Conservation (phyloP, 2,113 vertebrate genomes). For the Sitta europaea region DNA sequence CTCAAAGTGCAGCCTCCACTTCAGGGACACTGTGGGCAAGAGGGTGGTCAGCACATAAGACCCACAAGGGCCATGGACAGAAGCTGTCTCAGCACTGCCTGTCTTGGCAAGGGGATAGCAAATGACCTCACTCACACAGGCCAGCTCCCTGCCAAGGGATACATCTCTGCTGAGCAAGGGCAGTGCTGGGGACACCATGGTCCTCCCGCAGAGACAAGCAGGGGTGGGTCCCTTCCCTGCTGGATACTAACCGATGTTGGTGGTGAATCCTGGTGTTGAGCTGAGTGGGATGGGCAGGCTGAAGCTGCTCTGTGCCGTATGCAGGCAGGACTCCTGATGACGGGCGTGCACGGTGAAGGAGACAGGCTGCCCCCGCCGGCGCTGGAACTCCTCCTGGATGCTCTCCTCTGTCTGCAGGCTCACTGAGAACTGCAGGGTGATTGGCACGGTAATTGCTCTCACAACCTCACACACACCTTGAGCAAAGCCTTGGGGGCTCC, state of each 20-base stretch:
- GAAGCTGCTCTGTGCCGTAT: conserved; percentile 92
- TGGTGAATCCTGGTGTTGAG: conserved; percentile 92
- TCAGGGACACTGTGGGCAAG: conserved; percentile 49
- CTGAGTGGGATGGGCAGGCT: conserved; percentile 92
- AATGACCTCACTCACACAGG: not conserved
- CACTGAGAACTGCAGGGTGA: conserved; percentile 84
- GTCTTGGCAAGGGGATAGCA: not conserved
- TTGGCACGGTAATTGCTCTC: not conserved
- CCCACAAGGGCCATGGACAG: not conserved
- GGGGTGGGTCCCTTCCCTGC: not conserved
- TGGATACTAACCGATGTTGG: conserved; percentile 82
- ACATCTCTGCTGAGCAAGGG: not conserved
- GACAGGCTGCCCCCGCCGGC: conserved; percentile 75
- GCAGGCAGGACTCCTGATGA: conserved; percentile 94
- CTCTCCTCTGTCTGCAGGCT: conserved; percentile 94
- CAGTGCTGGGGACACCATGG: not conserved
- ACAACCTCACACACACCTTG: not conserved
- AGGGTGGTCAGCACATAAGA: not conserved
- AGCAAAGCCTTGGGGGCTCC: accelerated
- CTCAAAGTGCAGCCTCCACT: conserved; percentile 81
- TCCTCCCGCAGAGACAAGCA: not conserved
- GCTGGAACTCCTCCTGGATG: conserved; percentile 87
- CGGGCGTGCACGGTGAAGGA: conserved; percentile 87
- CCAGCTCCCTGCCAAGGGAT: not conserved
- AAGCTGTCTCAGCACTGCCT: not conserved